Base-by-base conservation (phyloP, 1,140 invertebrate species). In the Lordiphosa clarofinis region DNA sequence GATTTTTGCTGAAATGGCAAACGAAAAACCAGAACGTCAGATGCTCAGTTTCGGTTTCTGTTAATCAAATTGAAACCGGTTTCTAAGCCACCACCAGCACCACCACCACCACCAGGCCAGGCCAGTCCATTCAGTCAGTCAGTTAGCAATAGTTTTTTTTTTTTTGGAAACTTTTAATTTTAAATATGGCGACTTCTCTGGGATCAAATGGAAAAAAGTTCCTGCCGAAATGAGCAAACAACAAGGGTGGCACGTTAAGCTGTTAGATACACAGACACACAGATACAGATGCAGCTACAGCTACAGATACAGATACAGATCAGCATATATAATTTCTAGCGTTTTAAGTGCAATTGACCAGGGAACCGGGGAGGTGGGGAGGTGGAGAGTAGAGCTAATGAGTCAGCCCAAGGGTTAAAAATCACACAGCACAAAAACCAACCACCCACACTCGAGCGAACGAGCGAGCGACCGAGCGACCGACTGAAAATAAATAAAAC, bases 1-100 rank as follows among this genome's bases (percentile, higher is more conserved):
- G 76, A 72, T 81, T 81, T 81, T 31, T 62, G 76, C 76, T 82
- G 76, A 82, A 40, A 36, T 46, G 39, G 33, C 31, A 44, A 52
- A 37, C 13, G 6, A 7, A n/a, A 47, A 44, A 54, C 53, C n/a
- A 43, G 19, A 58, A 54, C 42, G 21, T 12, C 36, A 47, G 53
- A 64, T 61, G 56, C 37, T 43, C 39, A 47, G 36, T 38, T 71
- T 62, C 28, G 54, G 60, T 75, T 53, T 40, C 56, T 68, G 73
- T 81, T 81, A 81, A 81, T 81, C 75, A 70, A 81, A 75, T 81
- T 39, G 71, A 81, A 81, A 81, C 75, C 75, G 75, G 75, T 81
- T 81, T 55, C 24, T 24, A 55, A 56, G 69, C 50, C 40, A 50
- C 40, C 70, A 73, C 49, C 63, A 73, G 39, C 13, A 35, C 13